Percentiles rank a stretch among this genome's conserved stretches.
phyloP scores from a whole-genome alignment of 2,888 invertebrate genomes.

The Lysandra coridon region DNA sequence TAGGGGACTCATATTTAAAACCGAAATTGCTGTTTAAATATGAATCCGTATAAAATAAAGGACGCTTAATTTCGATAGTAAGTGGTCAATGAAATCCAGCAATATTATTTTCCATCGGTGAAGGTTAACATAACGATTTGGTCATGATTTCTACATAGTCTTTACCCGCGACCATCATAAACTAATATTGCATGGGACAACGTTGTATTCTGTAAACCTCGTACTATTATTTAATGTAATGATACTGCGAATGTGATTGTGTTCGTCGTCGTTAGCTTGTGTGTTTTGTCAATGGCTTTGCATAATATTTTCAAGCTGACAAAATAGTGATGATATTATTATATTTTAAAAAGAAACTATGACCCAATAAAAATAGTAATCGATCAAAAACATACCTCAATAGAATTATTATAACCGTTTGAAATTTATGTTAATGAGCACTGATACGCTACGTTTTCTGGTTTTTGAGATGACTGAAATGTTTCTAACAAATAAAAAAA shows the following conservation, averaged over 20 bases:
- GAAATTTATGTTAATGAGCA: too few species aligned
- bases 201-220: slow-evolving; percentile 39
- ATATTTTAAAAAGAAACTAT: background rate
- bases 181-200: slow-evolving; percentile 78
- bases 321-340: background rate
- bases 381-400: background rate
- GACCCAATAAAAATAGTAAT: background rate
- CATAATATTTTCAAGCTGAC: slow-evolving; percentile 16
- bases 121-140: slow-evolving; percentile 51
- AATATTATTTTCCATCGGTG: slow-evolving; percentile 73
- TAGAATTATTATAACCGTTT: background rate
- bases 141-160: background rate
- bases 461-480: background rate
- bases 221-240: slow-evolving; percentile 30
- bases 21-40: slow-evolving; percentile 23
- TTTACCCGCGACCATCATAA: slow-evolving; percentile 39
- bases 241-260: slow-evolving; percentile 28
- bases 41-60: slow-evolving; percentile 55
- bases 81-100: slow-evolving; percentile 63
- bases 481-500: background rate
- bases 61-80: slow-evolving; percentile 54
- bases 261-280: slow-evolving; percentile 31
- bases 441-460: too few species aligned
- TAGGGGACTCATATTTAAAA: slow-evolving; percentile 63
- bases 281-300: slow-evolving; percentile 31